Conservation (phyloP, 2,797 vertebrate genomes). For the Euphonia xanthogaster region DNA sequence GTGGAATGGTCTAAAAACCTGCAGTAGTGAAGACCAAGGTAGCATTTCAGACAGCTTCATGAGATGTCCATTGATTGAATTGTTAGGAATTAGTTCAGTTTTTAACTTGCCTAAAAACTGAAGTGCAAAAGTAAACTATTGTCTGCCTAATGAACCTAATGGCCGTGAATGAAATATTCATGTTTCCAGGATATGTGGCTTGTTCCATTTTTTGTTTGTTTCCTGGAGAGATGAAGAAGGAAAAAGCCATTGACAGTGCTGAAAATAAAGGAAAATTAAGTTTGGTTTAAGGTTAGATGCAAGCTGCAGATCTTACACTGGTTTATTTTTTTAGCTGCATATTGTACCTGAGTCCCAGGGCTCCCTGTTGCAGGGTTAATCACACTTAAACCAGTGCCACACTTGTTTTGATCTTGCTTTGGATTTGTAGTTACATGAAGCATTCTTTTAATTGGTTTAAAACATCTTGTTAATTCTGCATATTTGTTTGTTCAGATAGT, state of each 20-base stretch:
- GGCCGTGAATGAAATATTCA: background rate
- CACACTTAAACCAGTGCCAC: background rate
- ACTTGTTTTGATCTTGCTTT: background rate
- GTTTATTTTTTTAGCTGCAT: background rate
- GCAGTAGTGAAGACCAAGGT: background rate
- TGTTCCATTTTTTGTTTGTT: background rate
- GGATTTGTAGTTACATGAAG: background rate
- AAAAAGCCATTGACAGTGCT: background rate
- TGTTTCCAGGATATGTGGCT: background rate
- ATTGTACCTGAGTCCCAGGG: background rate
- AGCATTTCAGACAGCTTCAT: background rate
- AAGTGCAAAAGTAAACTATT: background rate
- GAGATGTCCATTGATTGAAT: background rate
- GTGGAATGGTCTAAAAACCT: background rate
- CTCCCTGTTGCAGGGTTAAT: background rate
- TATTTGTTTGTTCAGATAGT: slow-evolving; percentile 51
- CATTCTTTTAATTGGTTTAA: slow-evolving; percentile 30
- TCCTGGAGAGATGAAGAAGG: background rate
- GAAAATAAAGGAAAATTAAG: background rate
- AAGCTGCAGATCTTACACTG: background rate
- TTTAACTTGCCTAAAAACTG: background rate
- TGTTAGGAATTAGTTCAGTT: background rate
- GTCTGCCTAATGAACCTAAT: background rate
- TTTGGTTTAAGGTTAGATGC: background rate
- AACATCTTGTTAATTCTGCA: slow-evolving; percentile 9